Percentiles rank a stretch among this genome's conserved stretches.
Conservation (phyloP, 2,888 invertebrate genomes). For the Cotesia congregata region DNA sequence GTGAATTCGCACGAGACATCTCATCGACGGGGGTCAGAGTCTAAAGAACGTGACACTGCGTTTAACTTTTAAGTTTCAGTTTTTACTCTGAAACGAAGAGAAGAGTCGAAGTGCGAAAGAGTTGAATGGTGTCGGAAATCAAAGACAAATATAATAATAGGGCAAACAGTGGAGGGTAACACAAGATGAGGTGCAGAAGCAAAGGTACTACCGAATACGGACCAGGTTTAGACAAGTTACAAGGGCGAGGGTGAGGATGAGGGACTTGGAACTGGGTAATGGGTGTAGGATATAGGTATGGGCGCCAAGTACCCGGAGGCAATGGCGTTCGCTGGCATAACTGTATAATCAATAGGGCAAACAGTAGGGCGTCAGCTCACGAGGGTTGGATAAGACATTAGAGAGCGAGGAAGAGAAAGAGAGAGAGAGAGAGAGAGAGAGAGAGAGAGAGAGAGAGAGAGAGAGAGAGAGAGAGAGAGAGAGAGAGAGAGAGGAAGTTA, state of each 20-base stretch:
- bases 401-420: constrained; percentile 31
- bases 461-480: not conserved
- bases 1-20: too few relatives aligned
- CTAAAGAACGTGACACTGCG: too few relatives aligned
- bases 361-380: constrained; percentile 56
- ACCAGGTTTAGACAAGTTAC: too few relatives aligned
- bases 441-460: constrained; percentile 30
- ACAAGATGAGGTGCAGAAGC: not conserved
- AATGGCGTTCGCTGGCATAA: constrained; percentile 52
- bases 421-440: not conserved
- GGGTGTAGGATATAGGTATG: constrained; percentile 5
- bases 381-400: constrained; percentile 47
- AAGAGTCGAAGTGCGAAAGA: constrained; percentile 8
- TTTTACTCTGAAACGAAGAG: constrained; percentile 12
- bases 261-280: not conserved
- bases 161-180: constrained; percentile 7
- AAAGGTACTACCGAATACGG: not conserved
- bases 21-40: too few relatives aligned
- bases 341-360: constrained; percentile 61
- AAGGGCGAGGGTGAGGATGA: not conserved
- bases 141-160: constrained; percentile 31
- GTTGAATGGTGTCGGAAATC: constrained; percentile 31
- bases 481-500: constrained; percentile 2
- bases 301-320: constrained; percentile 3
- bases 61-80: not conserved